Conservation (phyloP, 2,113 vertebrate species). For the Pomatostomus ruficeps region DNA sequence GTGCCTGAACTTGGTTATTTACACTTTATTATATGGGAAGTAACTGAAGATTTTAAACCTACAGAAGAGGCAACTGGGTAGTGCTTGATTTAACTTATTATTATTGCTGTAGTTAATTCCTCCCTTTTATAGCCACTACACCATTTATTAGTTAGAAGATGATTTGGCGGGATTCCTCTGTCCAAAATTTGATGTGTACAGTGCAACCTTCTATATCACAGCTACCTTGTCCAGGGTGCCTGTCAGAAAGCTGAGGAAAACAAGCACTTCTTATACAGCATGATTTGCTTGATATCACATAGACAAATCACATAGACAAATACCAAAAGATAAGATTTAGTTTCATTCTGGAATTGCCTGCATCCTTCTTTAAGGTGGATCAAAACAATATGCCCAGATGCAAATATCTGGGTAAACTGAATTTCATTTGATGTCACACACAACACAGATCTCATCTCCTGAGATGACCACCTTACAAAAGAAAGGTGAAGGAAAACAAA, state of each 20-base stretch:
- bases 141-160: neutral
- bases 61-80: neutral
- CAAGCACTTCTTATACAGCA: neutral
- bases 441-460: neutral
- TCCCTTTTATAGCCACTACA: neutral
- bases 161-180: neutral
- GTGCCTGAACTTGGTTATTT: neutral
- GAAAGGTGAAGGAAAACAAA: neutral
- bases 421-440: neutral
- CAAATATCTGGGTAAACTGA: neutral
- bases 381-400: neutral
- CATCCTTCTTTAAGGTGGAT: neutral
- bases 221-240: neutral
- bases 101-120: neutral
- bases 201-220: neutral
- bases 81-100: neutral
- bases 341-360: neutral
- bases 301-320: neutral
- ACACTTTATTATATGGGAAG: neutral
- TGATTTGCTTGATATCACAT: neutral
- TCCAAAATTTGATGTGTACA: accelerated
- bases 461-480: neutral
- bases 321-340: neutral
- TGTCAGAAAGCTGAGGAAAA: neutral
- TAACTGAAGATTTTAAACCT: neutral